These are phyloP conservation scores for Cerceris rybyensis DNA, from an alignment of 2,888 invertebrate species.

Conservation along the genomic window DNA sequence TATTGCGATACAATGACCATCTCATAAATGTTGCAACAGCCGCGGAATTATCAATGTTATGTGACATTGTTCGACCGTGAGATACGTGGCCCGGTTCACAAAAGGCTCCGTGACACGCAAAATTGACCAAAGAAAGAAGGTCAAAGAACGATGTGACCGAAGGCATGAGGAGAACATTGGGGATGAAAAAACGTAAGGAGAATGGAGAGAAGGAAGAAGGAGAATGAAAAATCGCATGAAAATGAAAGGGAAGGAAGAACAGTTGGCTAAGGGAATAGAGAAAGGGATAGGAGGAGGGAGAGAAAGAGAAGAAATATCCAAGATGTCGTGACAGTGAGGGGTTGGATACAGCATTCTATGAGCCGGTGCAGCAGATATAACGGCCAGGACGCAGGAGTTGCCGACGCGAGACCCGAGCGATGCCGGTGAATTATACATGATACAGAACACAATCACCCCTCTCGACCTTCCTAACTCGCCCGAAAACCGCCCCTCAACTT, in stretches of 20 bases:
- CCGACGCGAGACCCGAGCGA: slow-evolving; percentile 75
- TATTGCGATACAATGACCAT: slow-evolving; percentile 67
- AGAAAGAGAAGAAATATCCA: slow-evolving; percentile 34
- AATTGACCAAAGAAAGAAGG: slow-evolving; percentile 61
- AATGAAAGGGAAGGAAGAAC: background rate
- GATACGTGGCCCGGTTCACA: slow-evolving; percentile 47
- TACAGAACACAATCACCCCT: slow-evolving; percentile 77
- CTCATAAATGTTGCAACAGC: slow-evolving; percentile 65
- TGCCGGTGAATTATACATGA: slow-evolving; percentile 76
- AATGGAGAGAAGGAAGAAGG: slow-evolving; percentile 8
- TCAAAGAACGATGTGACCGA: slow-evolving; percentile 32
- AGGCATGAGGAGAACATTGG: slow-evolving; percentile 19
- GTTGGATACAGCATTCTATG: slow-evolving; percentile 60
- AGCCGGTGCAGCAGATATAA: slow-evolving; percentile 70
- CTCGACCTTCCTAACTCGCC: slow-evolving; percentile 61
- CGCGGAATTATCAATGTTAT: slow-evolving; percentile 65
- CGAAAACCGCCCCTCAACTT: slow-evolving; percentile 65
- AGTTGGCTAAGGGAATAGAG: slow-evolving; percentile 2
- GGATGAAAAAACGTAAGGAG: slow-evolving; percentile 11
- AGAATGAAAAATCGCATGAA: background rate
- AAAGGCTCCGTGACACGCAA: slow-evolving; percentile 65
- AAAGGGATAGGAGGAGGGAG: slow-evolving; percentile 6
- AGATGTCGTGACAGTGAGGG: slow-evolving; percentile 69
- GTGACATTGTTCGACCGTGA: slow-evolving; percentile 60
- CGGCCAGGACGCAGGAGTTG: slow-evolving; percentile 70